phyloP scores from a whole-genome alignment of 2,888 invertebrate genomes.

The Brachycybe producta region DNA sequence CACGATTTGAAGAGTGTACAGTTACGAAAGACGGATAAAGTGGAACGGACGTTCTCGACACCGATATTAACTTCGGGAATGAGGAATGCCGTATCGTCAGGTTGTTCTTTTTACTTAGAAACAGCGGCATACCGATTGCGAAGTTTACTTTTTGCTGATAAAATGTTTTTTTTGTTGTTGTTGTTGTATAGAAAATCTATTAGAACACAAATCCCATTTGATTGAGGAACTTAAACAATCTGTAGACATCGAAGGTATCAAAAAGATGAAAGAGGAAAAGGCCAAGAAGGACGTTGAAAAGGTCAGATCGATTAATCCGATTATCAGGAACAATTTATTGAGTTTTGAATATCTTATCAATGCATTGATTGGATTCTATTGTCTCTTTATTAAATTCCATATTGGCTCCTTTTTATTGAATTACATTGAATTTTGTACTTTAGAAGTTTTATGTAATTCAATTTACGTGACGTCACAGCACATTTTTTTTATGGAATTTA shows the following conservation, averaged over 20 bases:
- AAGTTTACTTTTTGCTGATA: background rate
- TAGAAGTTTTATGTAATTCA: no score
- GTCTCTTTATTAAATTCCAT: no score
- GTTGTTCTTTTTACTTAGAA: no score
- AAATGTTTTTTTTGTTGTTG: background rate
- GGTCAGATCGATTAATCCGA: constrained; percentile 18
- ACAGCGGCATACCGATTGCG: background rate
- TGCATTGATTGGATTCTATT: no score
- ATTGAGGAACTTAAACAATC: constrained; percentile 86
- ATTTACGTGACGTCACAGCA: no score
- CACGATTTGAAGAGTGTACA: constrained; percentile 76
- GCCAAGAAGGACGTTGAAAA: constrained; percentile 63
- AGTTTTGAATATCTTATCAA: background rate
- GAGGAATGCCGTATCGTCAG: constrained; percentile 49
- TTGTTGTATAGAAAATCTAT: constrained; percentile 10
- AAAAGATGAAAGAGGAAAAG: constrained; percentile 79
- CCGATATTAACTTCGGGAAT: constrained; percentile 48
- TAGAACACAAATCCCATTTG: constrained; percentile 54
- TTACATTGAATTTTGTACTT: no score
- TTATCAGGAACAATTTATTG: no score
- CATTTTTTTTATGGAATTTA: no score
- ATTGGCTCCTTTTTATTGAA: no score
- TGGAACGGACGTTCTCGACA: background rate
- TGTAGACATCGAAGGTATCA: constrained; percentile 84
- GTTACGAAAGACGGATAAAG: constrained; percentile 56